A percentile compares a stretch with the other conserved stretches of the same genome.
These are phyloP conservation scores for Cuculus canorus DNA, from an alignment of 2,797 vertebrate genomes.

Conservation along the genomic window DNA sequence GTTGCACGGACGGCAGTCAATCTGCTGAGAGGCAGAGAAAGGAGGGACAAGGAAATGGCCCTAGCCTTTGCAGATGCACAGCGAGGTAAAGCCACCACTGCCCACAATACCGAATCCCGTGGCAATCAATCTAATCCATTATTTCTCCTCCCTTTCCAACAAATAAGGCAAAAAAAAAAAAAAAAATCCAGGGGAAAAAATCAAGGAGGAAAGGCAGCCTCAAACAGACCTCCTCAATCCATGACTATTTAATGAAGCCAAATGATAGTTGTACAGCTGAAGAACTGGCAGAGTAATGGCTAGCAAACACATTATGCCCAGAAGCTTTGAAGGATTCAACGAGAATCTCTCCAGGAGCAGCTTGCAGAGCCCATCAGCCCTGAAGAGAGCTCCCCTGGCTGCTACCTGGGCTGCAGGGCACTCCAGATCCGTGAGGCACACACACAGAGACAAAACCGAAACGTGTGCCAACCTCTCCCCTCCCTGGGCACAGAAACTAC, in stretches of 20 bases:
- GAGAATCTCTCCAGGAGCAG: background rate
- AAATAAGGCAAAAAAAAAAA: fast-evolving
- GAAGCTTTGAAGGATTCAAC: background rate
- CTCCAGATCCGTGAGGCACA: background rate
- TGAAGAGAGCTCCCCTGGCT: background rate
- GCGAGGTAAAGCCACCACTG: background rate
- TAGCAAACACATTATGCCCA: background rate
- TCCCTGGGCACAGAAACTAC: background rate
- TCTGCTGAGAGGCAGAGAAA: no score
- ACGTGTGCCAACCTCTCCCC: background rate
- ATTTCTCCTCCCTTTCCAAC: background rate
- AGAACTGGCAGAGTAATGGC: background rate
- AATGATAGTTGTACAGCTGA: background rate
- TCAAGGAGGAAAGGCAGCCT: background rate
- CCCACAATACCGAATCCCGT: background rate
- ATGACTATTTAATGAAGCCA: constrained; percentile 25
- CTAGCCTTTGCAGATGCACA: background rate
- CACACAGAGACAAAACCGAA: background rate
- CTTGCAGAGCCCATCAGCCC: background rate
- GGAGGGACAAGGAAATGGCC: background rate
- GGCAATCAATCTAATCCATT: background rate
- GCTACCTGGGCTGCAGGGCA: background rate
- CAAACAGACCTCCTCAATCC: background rate
- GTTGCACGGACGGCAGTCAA: background rate
- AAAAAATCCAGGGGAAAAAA: background rate